phyloP scores from a whole-genome alignment of 1,140 invertebrate genomes.

The Apocrypta bakeri region DNA sequence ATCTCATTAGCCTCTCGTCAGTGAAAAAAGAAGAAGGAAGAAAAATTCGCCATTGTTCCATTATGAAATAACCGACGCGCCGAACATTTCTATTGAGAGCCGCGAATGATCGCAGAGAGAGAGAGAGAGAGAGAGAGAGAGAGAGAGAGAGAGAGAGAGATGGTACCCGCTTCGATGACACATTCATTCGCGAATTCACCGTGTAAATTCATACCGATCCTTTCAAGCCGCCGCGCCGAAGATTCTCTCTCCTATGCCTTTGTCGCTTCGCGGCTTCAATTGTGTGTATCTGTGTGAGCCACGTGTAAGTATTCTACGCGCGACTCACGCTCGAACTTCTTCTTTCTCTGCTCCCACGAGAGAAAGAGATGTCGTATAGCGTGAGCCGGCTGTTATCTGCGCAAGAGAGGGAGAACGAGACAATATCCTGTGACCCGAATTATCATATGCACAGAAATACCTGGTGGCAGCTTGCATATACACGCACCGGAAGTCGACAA shows the following conservation, averaged over 20 bases:
- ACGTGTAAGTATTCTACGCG: not conserved
- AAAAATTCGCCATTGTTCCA: slow-evolving; percentile 31
- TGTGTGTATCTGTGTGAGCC: not conserved
- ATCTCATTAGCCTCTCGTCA: too few relatives aligned
- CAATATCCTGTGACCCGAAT: slow-evolving; percentile 36
- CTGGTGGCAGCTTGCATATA: not conserved
- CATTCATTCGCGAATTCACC: slow-evolving; percentile 33
- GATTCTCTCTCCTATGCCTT: slow-evolving; percentile 21
- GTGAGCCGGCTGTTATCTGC: slow-evolving; percentile 22
- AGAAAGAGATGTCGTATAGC: not conserved
- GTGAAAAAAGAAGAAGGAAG: too few relatives aligned
- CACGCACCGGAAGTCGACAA: slow-evolving; percentile 14
- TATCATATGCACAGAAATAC: not conserved
- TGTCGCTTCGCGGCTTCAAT: not conserved
- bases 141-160: not conserved
- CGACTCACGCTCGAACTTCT: slow-evolving; percentile 5
- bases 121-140: too few relatives aligned
- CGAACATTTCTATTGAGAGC: slow-evolving; percentile 31
- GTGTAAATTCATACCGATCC: slow-evolving; percentile 41
- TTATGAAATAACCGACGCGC: not conserved
- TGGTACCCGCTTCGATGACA: slow-evolving; percentile 17
- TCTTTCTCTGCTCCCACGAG: slow-evolving; percentile 25
- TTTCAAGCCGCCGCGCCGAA: slow-evolving; percentile 10
- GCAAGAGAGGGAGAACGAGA: too few relatives aligned
- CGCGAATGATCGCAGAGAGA: slow-evolving; percentile 10